Conservation (phyloP, 2,113 vertebrate genomes). For the Calyptomena viridis region DNA sequence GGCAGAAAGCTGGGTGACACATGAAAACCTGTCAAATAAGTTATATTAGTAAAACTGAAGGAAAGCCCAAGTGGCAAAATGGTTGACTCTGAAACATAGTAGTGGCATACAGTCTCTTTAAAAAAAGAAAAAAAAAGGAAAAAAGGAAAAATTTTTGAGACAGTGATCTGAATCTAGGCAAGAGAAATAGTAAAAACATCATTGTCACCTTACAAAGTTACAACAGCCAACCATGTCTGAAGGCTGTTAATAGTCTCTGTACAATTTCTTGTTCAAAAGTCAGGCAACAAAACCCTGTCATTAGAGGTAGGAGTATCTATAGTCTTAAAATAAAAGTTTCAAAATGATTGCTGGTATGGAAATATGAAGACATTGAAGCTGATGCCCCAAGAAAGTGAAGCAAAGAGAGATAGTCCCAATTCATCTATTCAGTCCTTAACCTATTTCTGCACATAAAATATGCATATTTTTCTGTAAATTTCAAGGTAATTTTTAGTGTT, state of each 20-base stretch:
- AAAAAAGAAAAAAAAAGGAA: background rate
- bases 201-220: background rate
- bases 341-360: background rate
- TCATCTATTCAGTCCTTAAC: background rate
- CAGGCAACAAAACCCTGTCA: background rate
- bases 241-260: background rate
- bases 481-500: background rate
- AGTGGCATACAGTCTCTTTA: background rate
- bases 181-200: background rate
- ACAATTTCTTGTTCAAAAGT: background rate
- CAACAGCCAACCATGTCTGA: background rate
- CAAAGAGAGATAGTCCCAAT: background rate
- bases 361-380: background rate
- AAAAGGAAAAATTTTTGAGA: background rate
- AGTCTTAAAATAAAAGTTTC: background rate
- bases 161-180: background rate
- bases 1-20: constrained; percentile 2
- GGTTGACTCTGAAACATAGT: background rate
- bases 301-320: background rate
- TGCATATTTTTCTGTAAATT: background rate
- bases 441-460: background rate
- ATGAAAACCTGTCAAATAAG: constrained; percentile 11
- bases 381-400: background rate
- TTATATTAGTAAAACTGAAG: background rate
- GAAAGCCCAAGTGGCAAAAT: background rate